phyloP scores from a whole-genome alignment of 2,797 vertebrate genomes.

The Selene dorsalis region DNA sequence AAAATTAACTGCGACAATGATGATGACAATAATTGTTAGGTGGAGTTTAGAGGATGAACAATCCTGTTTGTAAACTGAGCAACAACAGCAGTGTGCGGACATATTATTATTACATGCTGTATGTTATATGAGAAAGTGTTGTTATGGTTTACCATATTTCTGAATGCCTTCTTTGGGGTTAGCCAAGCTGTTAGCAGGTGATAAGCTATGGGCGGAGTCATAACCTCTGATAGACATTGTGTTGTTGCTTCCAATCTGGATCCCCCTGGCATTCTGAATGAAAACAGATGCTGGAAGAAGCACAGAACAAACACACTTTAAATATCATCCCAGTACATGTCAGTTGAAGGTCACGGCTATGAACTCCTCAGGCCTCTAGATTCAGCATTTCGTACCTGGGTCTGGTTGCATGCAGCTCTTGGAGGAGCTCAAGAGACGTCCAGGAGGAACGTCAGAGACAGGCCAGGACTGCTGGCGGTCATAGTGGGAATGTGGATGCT shows the following conservation, averaged over 20 bases:
- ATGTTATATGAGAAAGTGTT: background rate
- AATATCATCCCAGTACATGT: background rate
- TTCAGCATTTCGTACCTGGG: constrained; percentile 59
- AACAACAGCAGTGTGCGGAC: background rate
- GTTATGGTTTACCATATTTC: constrained; percentile 77
- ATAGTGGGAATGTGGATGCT: constrained; percentile 44
- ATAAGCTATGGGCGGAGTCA: constrained; percentile 39
- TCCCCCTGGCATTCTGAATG: constrained; percentile 85
- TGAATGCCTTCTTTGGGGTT: constrained; percentile 68
- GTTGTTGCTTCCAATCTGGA: constrained; percentile 93
- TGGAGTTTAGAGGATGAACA: background rate
- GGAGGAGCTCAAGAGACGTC: constrained; percentile 23
- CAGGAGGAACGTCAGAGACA: constrained; percentile 47
- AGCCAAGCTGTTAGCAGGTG: background rate
- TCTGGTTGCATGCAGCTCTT: constrained; percentile 57
- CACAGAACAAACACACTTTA: constrained; percentile 44
- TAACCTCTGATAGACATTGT: constrained; percentile 81
- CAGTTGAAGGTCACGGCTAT: background rate
- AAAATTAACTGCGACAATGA: background rate
- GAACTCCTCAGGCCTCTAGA: background rate
- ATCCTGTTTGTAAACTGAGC: constrained; percentile 1
- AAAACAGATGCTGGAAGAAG: constrained; percentile 67
- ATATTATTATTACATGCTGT: background rate
- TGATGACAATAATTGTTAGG: background rate
- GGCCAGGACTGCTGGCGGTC: constrained; percentile 77